These are phyloP conservation scores for Polyploca ridens DNA, from an alignment of 2,888 invertebrate species.

Conservation along the genomic window DNA sequence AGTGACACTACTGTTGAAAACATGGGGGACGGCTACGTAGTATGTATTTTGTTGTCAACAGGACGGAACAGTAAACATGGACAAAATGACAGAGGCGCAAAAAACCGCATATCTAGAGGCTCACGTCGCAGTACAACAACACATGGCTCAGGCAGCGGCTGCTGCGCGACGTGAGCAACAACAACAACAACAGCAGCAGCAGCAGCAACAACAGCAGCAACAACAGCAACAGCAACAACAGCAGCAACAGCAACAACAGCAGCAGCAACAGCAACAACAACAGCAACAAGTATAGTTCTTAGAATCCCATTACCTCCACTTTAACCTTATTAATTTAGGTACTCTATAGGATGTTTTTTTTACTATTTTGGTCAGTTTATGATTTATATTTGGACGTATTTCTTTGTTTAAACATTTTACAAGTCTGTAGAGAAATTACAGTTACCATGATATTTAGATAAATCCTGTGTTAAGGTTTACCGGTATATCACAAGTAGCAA, in stretches of 20 bases:
- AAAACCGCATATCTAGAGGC: slow-evolving; percentile 90
- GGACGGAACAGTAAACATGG: slow-evolving; percentile 89
- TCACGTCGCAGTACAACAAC: slow-evolving; percentile 90
- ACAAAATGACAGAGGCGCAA: slow-evolving; percentile 90
- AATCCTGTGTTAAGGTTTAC: no score
- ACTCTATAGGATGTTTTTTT: no score
- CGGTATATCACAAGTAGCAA: no score
- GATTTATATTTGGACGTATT: no score
- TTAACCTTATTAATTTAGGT: no score
- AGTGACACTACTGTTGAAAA: no score
- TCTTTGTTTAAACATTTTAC: no score
- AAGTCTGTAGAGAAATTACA: no score
- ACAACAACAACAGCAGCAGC: slow-evolving; percentile 72
- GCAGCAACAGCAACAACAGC: slow-evolving; percentile 38
- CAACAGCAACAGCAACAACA: slow-evolving; percentile 60
- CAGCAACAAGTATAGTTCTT: slow-evolving; percentile 64
- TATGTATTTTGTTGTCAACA: slow-evolving; percentile 38
- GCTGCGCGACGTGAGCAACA: slow-evolving; percentile 79
- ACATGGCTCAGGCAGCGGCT: slow-evolving; percentile 89
- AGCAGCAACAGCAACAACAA: slow-evolving; percentile 65
- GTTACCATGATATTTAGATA: no score
- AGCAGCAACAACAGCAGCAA: slow-evolving; percentile 66
- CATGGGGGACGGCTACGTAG: background rate
- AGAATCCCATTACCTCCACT: background rate
- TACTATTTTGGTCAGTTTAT: no score